phyloP scores from a whole-genome alignment of 2,797 vertebrate genomes.

The Champsocephalus esox region DNA sequence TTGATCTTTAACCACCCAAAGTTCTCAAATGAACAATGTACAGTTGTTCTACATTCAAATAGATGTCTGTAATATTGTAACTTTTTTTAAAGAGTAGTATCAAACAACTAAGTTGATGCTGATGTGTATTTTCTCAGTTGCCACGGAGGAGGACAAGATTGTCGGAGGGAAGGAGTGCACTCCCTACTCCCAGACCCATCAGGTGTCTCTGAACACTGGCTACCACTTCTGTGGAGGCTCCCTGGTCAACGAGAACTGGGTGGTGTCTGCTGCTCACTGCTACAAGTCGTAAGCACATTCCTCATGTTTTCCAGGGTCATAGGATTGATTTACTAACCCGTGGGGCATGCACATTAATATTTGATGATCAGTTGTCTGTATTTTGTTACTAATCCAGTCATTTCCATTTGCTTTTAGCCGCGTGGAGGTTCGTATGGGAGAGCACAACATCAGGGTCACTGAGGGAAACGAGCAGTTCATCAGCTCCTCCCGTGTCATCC shows the following conservation, averaged over 20 bases:
- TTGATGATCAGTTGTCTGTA: not conserved
- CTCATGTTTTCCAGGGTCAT: not conserved
- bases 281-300: slow-evolving; percentile 62
- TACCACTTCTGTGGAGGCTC: slow-evolving; percentile 78
- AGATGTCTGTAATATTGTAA: too few species aligned
- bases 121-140: slow-evolving; percentile 46
- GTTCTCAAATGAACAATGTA: not conserved
- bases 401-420: slow-evolving; percentile 28
- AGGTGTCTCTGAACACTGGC: slow-evolving; percentile 73
- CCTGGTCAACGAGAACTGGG: slow-evolving; percentile 73
- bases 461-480: slow-evolving; percentile 85
- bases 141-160: slow-evolving; percentile 75
- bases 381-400: not conserved
- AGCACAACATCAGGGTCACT: slow-evolving; percentile 71
- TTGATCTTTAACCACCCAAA: slow-evolving; percentile 3
- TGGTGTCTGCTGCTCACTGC: slow-evolving; percentile 81
- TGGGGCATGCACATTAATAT: not conserved
- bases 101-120: not conserved
- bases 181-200: slow-evolving; percentile 68
- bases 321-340: not conserved
- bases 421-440: slow-evolving; percentile 86
- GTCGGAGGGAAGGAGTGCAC: slow-evolving; percentile 77
- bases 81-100: not conserved
- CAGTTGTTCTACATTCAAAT: too few species aligned
- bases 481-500: slow-evolving; percentile 76